phyloP scores from a whole-genome alignment of 2,888 invertebrate genomes.

The Acleris holmiana region DNA sequence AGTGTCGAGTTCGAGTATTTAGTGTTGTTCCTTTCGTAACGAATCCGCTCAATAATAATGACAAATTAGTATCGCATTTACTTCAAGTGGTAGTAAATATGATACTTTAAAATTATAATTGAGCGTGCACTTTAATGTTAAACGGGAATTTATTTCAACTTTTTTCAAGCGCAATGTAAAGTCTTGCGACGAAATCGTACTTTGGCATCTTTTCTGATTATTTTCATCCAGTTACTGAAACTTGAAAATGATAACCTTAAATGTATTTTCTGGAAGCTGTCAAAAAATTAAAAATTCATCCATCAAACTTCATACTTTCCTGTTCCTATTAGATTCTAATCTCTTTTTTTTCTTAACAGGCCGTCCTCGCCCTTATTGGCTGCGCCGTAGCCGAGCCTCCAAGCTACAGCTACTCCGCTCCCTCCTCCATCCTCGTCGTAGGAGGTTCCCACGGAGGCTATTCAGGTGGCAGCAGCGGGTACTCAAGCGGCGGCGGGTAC shows the following conservation, averaged over 20 bases:
- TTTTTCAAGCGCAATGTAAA: too few relatives aligned
- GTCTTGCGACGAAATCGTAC: too few relatives aligned
- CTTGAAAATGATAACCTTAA: too few relatives aligned
- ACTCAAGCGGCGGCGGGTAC: constrained; percentile 87
- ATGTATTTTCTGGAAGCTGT: background rate
- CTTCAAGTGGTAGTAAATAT: background rate
- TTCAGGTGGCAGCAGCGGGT: constrained; percentile 75
- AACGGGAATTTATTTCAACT: background rate
- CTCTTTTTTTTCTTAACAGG: constrained; percentile 54
- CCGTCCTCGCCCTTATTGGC: constrained; percentile 90
- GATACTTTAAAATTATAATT: background rate
- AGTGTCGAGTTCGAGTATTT: background rate
- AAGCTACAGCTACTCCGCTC: constrained; percentile 85
- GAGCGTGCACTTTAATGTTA: background rate
- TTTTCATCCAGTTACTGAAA: background rate
- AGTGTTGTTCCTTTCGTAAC: background rate
- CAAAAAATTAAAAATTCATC: background rate
- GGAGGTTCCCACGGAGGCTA: constrained; percentile 84
- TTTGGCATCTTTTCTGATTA: too few relatives aligned
- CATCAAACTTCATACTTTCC: too few relatives aligned
- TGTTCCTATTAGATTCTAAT: constrained; percentile 6
- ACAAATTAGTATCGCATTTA: background rate
- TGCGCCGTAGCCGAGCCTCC: constrained; percentile 91
- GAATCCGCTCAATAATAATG: background rate
- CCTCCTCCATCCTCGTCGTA: constrained; percentile 84